phyloP scores from a whole-genome alignment of 2,888 invertebrate species.

The Ennomos fuscantarius region DNA sequence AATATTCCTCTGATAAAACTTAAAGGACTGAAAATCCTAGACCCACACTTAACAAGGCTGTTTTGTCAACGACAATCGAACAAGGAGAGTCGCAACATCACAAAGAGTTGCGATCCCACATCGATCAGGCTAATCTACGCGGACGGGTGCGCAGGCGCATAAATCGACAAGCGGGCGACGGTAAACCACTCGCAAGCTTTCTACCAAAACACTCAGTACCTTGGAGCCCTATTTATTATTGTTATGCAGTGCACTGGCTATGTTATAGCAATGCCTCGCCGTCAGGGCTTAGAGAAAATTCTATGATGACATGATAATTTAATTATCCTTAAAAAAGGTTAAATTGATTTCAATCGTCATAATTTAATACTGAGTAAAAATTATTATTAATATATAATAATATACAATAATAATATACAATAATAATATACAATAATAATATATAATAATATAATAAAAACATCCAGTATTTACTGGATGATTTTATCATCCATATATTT shows the following conservation, averaged over 20 bases:
- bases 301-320: too few relatives aligned
- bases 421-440: too few relatives aligned
- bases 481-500: too few relatives aligned
- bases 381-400: too few relatives aligned
- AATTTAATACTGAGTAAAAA: too few relatives aligned
- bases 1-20: too few relatives aligned
- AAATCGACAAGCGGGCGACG: slow-evolving; percentile 62
- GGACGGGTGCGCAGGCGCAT: slow-evolving; percentile 52
- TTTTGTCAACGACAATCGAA: slow-evolving; percentile 26
- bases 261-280: slow-evolving; percentile 1
- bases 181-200: slow-evolving; percentile 49
- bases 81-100: slow-evolving; percentile 24
- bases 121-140: slow-evolving; percentile 68
- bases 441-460: too few relatives aligned
- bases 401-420: too few relatives aligned
- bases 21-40: too few relatives aligned
- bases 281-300: background rate
- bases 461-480: too few relatives aligned
- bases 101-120: slow-evolving; percentile 42
- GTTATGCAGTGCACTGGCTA: background rate
- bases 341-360: too few relatives aligned
- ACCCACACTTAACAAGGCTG: slow-evolving; percentile 1
- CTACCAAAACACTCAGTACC: slow-evolving; percentile 7
- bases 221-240: background rate
- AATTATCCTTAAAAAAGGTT: too few relatives aligned